A percentile compares a stretch with the other conserved stretches of the same genome.
Evolutionary conservation across 2,888 invertebrate species (phyloP).

Genomic region (Ceramica pisi): DNA sequence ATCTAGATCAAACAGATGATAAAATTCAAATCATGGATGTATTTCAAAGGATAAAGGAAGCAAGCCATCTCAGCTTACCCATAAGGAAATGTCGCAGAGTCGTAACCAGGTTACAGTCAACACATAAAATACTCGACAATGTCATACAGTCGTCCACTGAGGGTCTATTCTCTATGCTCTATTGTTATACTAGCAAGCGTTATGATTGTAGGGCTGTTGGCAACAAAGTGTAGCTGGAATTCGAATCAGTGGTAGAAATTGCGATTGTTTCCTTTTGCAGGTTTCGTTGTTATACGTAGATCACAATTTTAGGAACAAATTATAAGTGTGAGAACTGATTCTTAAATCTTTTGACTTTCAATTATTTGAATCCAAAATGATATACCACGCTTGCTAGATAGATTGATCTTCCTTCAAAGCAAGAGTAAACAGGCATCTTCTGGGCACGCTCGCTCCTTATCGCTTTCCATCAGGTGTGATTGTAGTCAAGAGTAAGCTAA

Average conservation of each 20-base stretch:
- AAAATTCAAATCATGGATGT: not conserved
- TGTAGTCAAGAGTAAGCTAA: no score
- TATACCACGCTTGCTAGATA: no score
- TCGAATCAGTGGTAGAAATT: not conserved
- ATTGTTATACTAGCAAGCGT: constrained; percentile 56
- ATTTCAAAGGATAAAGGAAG: constrained; percentile 17
- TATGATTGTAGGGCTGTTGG: constrained; percentile 49
- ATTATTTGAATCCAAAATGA: no score
- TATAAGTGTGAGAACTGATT: not conserved
- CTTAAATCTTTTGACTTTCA: not conserved
- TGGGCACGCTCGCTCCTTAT: no score
- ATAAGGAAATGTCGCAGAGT: constrained; percentile 47
- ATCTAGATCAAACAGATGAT: not conserved
- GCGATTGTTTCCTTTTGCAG: not conserved
- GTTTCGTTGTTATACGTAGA: no score
- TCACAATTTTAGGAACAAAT: not conserved
- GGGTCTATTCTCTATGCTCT: constrained; percentile 27
- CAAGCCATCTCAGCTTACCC: constrained; percentile 6
- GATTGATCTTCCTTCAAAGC: no score
- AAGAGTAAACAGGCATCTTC: no score
- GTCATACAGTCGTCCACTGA: constrained; percentile 57
- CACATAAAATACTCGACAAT: constrained; percentile 65
- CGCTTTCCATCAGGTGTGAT: no score
- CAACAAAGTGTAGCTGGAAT: constrained; percentile 3
- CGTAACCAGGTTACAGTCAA: constrained; percentile 58